These are phyloP conservation scores for Cantharis nigra DNA, from an alignment of 2,888 invertebrate species.

Conservation along the genomic window DNA sequence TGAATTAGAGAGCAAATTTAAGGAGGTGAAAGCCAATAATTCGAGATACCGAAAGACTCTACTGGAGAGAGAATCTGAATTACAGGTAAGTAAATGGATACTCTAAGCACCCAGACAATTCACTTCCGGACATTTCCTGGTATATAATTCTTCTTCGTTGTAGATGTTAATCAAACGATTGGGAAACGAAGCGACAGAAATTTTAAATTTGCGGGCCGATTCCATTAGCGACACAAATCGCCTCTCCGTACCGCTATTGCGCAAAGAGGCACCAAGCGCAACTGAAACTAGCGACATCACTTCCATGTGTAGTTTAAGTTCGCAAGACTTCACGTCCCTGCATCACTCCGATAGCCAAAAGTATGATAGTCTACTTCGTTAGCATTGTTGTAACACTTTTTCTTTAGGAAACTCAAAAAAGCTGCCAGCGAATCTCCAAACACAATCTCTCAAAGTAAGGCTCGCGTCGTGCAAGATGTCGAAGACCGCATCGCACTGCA, in stretches of 20 bases:
- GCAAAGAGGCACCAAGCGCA: conserved; percentile 64
- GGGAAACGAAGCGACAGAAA: conserved; percentile 63
- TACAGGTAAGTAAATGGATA: conserved; percentile 62
- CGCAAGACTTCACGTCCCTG: conserved; percentile 60
- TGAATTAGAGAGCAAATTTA: conserved; percentile 80
- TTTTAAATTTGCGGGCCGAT: conserved; percentile 50
- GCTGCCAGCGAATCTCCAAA: conserved; percentile 42
- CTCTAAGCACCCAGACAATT: too few relatives aligned
- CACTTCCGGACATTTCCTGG: too few relatives aligned
- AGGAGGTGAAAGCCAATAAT: conserved; percentile 83
- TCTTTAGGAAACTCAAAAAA: conserved; percentile 37
- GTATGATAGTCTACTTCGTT: conserved; percentile 38
- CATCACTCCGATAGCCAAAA: conserved; percentile 60
- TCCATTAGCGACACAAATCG: conserved; percentile 51
- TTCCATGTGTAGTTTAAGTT: conserved; percentile 72
- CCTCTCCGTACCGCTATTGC: conserved; percentile 55
- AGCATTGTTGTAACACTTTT: not conserved
- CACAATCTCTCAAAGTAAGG: conserved; percentile 10
- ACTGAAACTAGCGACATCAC: conserved; percentile 75
- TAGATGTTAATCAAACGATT: conserved; percentile 71
- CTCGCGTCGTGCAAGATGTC: conserved; percentile 5
- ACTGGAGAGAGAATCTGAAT: conserved; percentile 81
- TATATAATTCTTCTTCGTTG: not conserved
- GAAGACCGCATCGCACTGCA: conserved; percentile 33
- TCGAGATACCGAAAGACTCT: conserved; percentile 81